Conservation (phyloP, 37 sponge, comb jelly and placozoan genomes). For the Haliclona indistincta region DNA sequence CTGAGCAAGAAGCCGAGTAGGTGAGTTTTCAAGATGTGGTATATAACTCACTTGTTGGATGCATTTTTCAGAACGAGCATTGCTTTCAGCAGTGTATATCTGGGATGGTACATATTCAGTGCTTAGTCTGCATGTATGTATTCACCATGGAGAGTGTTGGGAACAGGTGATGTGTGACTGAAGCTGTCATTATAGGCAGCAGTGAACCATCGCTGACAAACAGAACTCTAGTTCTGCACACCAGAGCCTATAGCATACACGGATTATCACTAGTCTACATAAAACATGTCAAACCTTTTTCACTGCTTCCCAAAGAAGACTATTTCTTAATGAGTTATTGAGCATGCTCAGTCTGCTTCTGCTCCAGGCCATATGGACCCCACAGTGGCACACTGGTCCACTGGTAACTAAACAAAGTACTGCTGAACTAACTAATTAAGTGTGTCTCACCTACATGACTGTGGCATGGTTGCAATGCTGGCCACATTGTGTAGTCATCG, state of each 20-base stretch:
- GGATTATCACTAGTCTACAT: background rate
- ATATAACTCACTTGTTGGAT: constrained; percentile 19
- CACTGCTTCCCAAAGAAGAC: constrained; percentile 17
- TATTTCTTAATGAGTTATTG: constrained; percentile 41
- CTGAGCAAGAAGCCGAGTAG: background rate
- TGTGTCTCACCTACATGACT: background rate
- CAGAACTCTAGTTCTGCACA: constrained; percentile 27
- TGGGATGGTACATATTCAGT: background rate
- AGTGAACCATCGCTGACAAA: constrained; percentile 58
- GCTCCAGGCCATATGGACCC: constrained; percentile 69
- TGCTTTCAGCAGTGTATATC: constrained; percentile 23
- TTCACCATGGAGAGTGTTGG: too few species aligned
- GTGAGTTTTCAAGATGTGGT: background rate
- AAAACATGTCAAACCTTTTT: constrained; percentile 36
- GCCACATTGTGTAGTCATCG: constrained; percentile 86
- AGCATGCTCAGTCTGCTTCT: constrained; percentile 58
- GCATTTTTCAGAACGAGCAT: constrained; percentile 11
- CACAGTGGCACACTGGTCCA: constrained; percentile 72
- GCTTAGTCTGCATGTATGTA: too few species aligned
- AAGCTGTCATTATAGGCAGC: constrained; percentile 33
- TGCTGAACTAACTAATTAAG: background rate
- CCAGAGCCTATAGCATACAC: constrained; percentile 12
- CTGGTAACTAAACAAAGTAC: background rate
- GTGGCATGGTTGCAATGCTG: constrained; percentile 1
- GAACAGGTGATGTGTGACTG: background rate